Base-by-base conservation (phyloP, 2,113 vertebrate genomes). In the Myocastor coypus region DNA sequence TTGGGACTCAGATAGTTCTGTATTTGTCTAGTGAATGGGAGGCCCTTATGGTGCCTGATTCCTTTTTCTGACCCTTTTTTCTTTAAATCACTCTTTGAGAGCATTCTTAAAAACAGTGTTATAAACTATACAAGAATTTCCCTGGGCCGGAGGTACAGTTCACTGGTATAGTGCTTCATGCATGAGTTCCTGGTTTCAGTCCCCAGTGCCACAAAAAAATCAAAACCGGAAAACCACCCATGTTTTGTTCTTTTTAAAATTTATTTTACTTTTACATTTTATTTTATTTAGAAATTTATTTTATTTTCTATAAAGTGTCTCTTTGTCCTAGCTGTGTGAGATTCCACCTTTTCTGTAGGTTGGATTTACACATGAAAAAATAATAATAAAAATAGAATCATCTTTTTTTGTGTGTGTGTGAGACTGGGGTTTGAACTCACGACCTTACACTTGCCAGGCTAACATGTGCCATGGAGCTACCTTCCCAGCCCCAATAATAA, bases 261-360 rank as follows among this genome's bases (percentile, higher is more conserved):
- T n/a, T 30, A 55, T 89, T 83, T 94, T 40, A 30, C 32, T 57
- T 61, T 83, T 84, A 69, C 24, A 16, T 64, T 92, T 85, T 64
- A 40, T 61, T 78, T 42, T 57, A 78, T 77, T 78, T 42, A 34
- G 57, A 83, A 82, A 66, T 59, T 89, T 93, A 24, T 52, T 89
- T 85, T 42, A 24, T 30, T 73, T 83, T 92, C 40, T 78, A 16
- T 42, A 42, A 86, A 78, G 52, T 92, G 30, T 55, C 2, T 84
- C 59, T 91, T 94, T 87, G 64, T 37, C 26, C 5, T n/a, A 66
- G 26, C 93, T 83, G 55, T 66, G 81, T 96, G 63, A 75, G n/a
- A 66, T 85, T 52, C 12, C 32, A 52, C 28, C 40, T 87, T 89
- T 59, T 78, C 26, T 28, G 12, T 63, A 30, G 34, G 57, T 55